phyloP scores from a whole-genome alignment of 2,113 vertebrate species.

The Cyanoramphus novaezelandiae region DNA sequence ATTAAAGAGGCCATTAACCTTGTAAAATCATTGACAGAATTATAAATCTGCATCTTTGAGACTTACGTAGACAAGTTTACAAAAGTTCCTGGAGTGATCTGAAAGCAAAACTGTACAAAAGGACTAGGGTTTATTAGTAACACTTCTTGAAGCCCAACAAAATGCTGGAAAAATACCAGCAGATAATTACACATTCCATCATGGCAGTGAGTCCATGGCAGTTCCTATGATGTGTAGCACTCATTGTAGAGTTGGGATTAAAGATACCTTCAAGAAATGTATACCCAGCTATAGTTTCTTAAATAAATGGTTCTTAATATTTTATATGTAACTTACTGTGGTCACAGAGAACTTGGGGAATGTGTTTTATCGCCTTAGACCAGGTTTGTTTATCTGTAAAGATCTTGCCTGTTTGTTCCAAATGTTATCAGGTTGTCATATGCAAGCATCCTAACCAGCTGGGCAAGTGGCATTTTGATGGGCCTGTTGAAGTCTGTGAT shows the following conservation, averaged over 20 bases:
- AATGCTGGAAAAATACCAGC: background rate
- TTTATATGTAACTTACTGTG: background rate
- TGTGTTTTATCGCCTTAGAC: background rate
- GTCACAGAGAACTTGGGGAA: background rate
- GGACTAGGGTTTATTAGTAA: background rate
- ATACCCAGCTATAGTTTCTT: background rate
- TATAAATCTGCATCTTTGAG: background rate
- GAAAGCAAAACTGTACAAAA: background rate
- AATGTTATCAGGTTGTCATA: background rate
- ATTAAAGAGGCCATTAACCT: slow-evolving; percentile 24
- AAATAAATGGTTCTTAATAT: background rate
- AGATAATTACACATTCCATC: background rate
- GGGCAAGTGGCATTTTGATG: background rate
- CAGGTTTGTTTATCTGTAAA: background rate
- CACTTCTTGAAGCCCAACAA: background rate
- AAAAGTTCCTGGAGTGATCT: background rate
- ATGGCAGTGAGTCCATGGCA: background rate
- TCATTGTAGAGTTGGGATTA: background rate
- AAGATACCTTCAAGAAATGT: background rate
- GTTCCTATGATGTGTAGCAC: background rate
- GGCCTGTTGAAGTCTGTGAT: background rate
- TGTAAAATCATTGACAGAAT: slow-evolving; percentile 18
- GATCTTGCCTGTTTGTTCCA: background rate
- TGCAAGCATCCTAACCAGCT: background rate
- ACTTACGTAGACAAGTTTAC: slow-evolving; percentile 21